Evolutionary conservation across 2,888 invertebrate species (phyloP).

Genomic region (Osmoderma eremita): DNA sequence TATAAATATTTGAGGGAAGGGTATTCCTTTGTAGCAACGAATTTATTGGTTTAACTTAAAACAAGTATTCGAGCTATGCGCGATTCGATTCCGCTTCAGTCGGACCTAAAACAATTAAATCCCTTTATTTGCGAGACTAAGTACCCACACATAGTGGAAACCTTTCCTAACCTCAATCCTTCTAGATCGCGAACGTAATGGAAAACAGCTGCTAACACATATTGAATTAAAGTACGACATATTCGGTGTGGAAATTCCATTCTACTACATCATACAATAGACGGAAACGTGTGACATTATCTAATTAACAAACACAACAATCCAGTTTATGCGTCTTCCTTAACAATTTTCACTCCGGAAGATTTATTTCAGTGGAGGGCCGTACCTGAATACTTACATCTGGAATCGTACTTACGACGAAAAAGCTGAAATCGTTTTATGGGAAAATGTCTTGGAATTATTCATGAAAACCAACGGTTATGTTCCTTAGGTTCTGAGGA

Average conservation of each 20-base stretch:
- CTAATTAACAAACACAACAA: neutral
- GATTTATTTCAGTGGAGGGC: neutral
- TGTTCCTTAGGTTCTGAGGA: conserved; percentile 1
- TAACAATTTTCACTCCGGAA: no score
- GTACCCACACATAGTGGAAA: conserved; percentile 5
- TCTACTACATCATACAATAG: neutral
- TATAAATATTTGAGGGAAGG: no score
- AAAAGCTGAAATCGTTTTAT: conserved; percentile 14
- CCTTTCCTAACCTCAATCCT: conserved; percentile 25
- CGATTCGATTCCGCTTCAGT: conserved; percentile 2
- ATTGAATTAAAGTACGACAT: neutral
- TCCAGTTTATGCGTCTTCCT: no score
- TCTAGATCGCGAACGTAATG: conserved; percentile 9
- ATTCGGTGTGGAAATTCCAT: neutral
- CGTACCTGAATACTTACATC: neutral
- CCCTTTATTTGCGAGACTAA: conserved; percentile 16
- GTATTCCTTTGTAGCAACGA: no score
- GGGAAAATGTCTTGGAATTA: conserved; percentile 16
- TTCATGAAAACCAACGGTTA: conserved; percentile 20
- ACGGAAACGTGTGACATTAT: neutral
- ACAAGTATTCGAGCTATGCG: neutral
- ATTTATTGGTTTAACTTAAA: neutral
- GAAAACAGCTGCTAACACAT: conserved; percentile 14
- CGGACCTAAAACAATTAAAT: conserved; percentile 21
- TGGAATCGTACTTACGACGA: neutral